phyloP scores from a whole-genome alignment of 2,113 vertebrate genomes.

The Trochalopteron elliotii region DNA sequence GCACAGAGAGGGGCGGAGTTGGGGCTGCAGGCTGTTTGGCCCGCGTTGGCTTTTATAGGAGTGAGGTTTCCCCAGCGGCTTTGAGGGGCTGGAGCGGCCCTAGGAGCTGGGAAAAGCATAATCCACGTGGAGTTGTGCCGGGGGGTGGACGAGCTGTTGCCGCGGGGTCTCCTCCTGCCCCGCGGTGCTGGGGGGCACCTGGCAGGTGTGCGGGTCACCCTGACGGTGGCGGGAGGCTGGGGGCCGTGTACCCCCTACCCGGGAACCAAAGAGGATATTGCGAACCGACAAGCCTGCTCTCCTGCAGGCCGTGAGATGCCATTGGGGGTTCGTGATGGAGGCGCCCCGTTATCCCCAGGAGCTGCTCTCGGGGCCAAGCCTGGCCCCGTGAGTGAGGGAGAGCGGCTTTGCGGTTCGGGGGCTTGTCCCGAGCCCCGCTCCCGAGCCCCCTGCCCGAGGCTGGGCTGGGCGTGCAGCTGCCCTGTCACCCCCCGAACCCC shows the following conservation, averaged over 20 bases:
- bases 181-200: fast-evolving
- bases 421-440: background rate
- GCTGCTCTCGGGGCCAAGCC: fast-evolving
- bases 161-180: fast-evolving
- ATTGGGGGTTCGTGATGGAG: fast-evolving
- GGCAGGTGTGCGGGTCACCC: fast-evolving
- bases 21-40: background rate
- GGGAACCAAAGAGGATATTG: fast-evolving
- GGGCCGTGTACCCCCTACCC: fast-evolving
- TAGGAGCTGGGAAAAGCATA: fast-evolving
- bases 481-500: background rate
- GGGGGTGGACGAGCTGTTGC: background rate
- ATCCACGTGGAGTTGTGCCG: fast-evolving
- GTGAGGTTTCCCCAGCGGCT: background rate
- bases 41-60: fast-evolving
- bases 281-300: fast-evolving
- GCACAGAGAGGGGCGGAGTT: fast-evolving
- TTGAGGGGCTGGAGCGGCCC: fast-evolving
- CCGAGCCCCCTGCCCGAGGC: background rate
- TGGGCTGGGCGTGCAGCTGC: background rate
- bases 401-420: fast-evolving
- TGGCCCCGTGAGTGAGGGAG: fast-evolving
- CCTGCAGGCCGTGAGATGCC: fast-evolving
- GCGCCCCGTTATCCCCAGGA: fast-evolving
- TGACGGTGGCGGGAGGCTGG: too few relatives aligned